phyloP scores from a whole-genome alignment of 2,113 vertebrate species.

The Marmota flaviventris region DNA sequence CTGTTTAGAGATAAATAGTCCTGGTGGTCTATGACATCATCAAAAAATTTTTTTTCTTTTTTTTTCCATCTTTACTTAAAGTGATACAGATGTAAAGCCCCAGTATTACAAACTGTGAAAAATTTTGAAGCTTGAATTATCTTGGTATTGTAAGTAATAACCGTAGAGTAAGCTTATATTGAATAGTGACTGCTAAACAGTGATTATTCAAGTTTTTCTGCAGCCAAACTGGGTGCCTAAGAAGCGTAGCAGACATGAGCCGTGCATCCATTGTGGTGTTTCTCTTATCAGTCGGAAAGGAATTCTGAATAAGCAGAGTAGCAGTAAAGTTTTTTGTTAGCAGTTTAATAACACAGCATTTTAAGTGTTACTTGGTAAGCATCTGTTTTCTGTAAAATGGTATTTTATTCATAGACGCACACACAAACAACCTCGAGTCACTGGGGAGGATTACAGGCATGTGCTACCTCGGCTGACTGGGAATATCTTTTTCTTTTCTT shows the following conservation, averaged over 20 bases:
- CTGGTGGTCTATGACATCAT: not conserved
- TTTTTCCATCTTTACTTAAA: slow-evolving; percentile 1
- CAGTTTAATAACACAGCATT: not conserved
- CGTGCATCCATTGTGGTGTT: not conserved
- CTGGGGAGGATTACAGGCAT: too few species aligned
- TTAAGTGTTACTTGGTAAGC: slow-evolving; percentile 25
- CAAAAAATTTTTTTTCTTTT: too few species aligned
- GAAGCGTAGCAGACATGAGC: not conserved
- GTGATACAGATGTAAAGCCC: not conserved
- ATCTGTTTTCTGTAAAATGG: slow-evolving; percentile 11
- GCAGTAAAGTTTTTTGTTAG: not conserved
- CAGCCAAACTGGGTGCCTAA: not conserved
- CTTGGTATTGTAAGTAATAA: not conserved
- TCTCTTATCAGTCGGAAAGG: not conserved
- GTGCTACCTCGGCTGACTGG: too few species aligned
- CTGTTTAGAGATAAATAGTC: not conserved
- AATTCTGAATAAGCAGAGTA: not conserved
- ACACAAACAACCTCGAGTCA: too few species aligned
- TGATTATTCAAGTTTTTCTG: slow-evolving; percentile 6
- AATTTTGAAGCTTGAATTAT: not conserved
- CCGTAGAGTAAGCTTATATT: not conserved
- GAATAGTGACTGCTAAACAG: not conserved
- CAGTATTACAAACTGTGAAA: not conserved
- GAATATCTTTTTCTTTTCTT: too few species aligned
- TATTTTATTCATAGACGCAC: not conserved